These are phyloP conservation scores for Coregonus suidteri DNA, from an alignment of 2,797 vertebrate species.

Conservation along the genomic window DNA sequence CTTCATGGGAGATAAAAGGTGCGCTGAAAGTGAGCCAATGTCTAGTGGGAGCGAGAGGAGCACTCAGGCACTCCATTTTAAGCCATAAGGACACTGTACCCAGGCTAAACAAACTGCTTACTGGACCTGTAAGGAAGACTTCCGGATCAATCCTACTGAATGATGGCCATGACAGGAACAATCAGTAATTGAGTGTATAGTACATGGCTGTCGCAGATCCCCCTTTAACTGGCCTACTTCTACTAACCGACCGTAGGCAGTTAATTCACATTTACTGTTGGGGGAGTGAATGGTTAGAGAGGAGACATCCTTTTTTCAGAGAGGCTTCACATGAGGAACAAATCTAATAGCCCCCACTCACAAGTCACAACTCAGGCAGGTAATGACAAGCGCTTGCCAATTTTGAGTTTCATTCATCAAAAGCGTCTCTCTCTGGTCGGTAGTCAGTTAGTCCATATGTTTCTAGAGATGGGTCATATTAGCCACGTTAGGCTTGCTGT, in stretches of 20 bases:
- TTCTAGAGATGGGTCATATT: constrained; percentile 29
- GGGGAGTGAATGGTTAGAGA: background rate
- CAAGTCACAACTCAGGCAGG: constrained; percentile 32
- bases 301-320: constrained; percentile 9
- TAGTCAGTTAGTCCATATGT: constrained; percentile 2
- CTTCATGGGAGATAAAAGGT: constrained; percentile 6
- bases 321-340: constrained; percentile 11
- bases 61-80: background rate
- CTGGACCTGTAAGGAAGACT: background rate
- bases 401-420: constrained; percentile 39
- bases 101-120: background rate
- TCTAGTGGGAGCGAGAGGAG: background rate
- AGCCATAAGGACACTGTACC: background rate
- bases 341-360: constrained; percentile 26
- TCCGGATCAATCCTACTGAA: constrained; percentile 13
- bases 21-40: background rate
- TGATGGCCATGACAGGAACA: constrained; percentile 16
- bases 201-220: constrained; percentile 47
- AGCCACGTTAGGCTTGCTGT: constrained; percentile 43
- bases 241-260: constrained; percentile 9
- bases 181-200: constrained; percentile 13
- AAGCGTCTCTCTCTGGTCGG: constrained; percentile 1
- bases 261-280: constrained; percentile 40
- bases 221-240: constrained; percentile 57
- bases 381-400: constrained; percentile 50